Base-by-base conservation (phyloP, 2,888 invertebrate species). In the Trachelus iudaicus region DNA sequence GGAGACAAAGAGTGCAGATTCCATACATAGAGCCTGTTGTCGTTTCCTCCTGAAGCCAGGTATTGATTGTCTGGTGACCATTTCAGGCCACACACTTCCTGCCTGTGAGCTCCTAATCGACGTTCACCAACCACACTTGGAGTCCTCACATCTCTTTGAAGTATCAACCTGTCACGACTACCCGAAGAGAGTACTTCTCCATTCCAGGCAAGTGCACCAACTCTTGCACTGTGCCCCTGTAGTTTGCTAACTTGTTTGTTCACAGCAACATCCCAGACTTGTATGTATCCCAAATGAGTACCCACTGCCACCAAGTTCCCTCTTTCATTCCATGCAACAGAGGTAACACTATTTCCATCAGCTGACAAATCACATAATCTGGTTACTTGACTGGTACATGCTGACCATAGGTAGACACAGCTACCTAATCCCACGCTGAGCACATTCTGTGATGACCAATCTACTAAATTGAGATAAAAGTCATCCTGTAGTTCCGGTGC, bases 371-470 rank as follows among this genome's bases (percentile, higher is more conserved):
- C 99, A 93, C 99, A 99, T 69, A 99, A 93, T 88, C 98, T 94
- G 35, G 98, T 98, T 83, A 99, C 98, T 94, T 99, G 98, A 92
- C 98, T 98, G 81, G 99, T 99, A 90, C 98, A 98, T 13, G 99
- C 99, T 87, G 98, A 99, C 99, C 99, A 99, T 80, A 99, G 93
- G 92, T 99, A 99, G 0, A 99, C 99, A 91, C 99, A 99, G 88
- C 98, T 98, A 56, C 98, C 98, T 33, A 99, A 93, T 0, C 99
- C 99, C 4, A 99, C 99, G 90, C 98, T 98, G 80, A 99, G 95
- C 68, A 99, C 98, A 92, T 99, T 99, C 92, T 98, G 98, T 76
- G 98, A 97, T 9, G 99, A 99, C 99, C 99, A 99, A 92, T 99
- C 99, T 68, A 99, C 99, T 81, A 99, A 94, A 92, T 99, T 99